Evolutionary conservation across 2,888 invertebrate genomes (phyloP).

Genomic region (Orgyia antiqua): DNA sequence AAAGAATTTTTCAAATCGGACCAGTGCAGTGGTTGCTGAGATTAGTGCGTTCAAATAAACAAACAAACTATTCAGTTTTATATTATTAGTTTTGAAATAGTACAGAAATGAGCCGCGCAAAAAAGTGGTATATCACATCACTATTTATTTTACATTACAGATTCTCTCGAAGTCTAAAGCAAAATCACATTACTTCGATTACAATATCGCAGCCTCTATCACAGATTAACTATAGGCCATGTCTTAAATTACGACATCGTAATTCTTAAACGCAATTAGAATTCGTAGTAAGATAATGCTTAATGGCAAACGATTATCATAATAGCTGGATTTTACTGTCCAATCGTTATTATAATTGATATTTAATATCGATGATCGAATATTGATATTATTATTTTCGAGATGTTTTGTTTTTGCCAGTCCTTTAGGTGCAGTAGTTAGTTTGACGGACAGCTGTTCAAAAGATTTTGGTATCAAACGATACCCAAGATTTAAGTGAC

Average conservation of each 20-base stretch:
- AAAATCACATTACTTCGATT: too few relatives aligned
- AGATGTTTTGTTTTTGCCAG: background rate
- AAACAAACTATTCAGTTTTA: too few relatives aligned
- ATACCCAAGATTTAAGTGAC: too few relatives aligned
- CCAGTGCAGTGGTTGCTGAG: too few relatives aligned
- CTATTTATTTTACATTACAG: too few relatives aligned
- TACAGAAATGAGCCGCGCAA: too few relatives aligned
- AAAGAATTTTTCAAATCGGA: too few relatives aligned
- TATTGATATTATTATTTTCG: background rate
- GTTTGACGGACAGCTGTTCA: background rate
- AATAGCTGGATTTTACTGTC: slow-evolving; percentile 4
- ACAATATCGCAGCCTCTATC: slow-evolving; percentile 24
- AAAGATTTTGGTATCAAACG: background rate
- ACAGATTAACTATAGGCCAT: slow-evolving; percentile 27
- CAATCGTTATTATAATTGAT: background rate
- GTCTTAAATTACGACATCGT: slow-evolving; percentile 36
- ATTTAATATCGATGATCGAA: background rate
- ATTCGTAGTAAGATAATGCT: slow-evolving; percentile 4
- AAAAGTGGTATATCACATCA: too few relatives aligned
- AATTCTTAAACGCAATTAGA: slow-evolving; percentile 24
- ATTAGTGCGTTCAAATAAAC: too few relatives aligned
- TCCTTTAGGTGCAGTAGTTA: background rate
- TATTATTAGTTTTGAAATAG: too few relatives aligned
- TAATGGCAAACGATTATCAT: slow-evolving; percentile 10
- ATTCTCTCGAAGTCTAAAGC: too few relatives aligned